Percentiles rank a stretch among this genome's conserved stretches.
phyloP scores from a whole-genome alignment of 2,888 invertebrate species.

The Bruchidius siliquastri region DNA sequence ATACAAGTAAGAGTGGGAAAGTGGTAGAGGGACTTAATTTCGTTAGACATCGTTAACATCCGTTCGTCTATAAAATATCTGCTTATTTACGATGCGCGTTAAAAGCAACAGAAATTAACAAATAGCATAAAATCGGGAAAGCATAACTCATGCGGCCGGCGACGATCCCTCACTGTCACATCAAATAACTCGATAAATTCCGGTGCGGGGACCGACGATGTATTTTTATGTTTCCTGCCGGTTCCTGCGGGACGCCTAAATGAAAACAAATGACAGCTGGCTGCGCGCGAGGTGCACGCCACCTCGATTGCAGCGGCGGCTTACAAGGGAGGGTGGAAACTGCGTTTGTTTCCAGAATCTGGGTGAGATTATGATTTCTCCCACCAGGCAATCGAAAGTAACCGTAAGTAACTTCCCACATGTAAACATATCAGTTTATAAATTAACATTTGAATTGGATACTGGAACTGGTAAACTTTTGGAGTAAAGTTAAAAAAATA shows the following conservation, averaged over 20 bases:
- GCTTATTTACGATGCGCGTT: not conserved
- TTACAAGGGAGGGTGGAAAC: not conserved
- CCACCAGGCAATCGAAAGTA: no score
- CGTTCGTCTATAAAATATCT: not conserved
- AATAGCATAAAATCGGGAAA: conserved; percentile 19
- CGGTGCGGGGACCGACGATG: conserved; percentile 18
- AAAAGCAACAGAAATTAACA: conserved; percentile 14
- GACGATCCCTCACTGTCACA: conserved; percentile 23
- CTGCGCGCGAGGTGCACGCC: conserved; percentile 4
- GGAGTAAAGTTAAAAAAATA: no score
- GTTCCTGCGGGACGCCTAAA: conserved; percentile 35
- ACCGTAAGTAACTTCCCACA: no score
- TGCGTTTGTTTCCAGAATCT: not conserved
- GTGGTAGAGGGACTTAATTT: not conserved
- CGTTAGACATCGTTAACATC: not conserved
- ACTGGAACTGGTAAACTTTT: no score
- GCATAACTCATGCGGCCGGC: conserved; percentile 16
- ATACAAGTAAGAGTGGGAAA: not conserved
- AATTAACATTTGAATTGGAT: no score
- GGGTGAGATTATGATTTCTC: no score
- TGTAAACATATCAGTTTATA: no score
- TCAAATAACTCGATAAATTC: conserved; percentile 25
- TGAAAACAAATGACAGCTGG: conserved; percentile 37
- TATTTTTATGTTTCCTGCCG: conserved; percentile 30
- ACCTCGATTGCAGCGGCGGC: not conserved